Conservation (phyloP, 2,888 invertebrate genomes). For the Muschampia staudingeri region DNA sequence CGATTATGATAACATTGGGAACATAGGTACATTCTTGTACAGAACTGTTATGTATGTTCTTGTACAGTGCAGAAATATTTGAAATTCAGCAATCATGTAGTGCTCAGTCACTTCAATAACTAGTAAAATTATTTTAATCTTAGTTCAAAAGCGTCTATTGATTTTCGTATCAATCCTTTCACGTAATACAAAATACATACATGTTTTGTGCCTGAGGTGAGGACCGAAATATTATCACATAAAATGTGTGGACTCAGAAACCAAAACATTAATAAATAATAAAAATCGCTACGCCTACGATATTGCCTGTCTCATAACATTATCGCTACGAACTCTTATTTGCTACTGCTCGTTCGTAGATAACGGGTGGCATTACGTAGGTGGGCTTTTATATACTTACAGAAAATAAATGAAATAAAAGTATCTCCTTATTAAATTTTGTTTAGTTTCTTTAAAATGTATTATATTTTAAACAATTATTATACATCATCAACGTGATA, state of each 20-base stretch:
- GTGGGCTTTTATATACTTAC: conserved; percentile 4
- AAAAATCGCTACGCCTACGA: conserved; percentile 11
- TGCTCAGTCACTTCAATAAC: too few relatives aligned
- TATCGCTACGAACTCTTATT: background rate
- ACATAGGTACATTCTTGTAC: background rate
- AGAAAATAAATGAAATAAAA: background rate
- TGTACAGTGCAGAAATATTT: background rate
- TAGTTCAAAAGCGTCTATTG: background rate
- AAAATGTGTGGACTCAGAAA: background rate
- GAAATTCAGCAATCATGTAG: background rate
- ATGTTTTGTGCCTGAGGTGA: background rate
- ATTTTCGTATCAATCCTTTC: background rate
- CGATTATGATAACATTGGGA: background rate
- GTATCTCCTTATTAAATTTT: background rate
- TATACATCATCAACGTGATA: too few relatives aligned
- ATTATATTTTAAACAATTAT: too few relatives aligned
- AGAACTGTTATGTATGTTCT: too few relatives aligned
- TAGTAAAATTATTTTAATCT: background rate
- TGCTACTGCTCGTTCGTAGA: background rate
- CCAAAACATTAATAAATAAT: background rate
- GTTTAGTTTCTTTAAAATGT: background rate
- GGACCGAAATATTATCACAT: background rate
- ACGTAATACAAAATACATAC: background rate
- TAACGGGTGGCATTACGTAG: conserved; percentile 12
- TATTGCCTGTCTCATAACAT: background rate